Evolutionary conservation across 2,888 invertebrate species (phyloP).

Genomic region (Silvanus unidentatus): DNA sequence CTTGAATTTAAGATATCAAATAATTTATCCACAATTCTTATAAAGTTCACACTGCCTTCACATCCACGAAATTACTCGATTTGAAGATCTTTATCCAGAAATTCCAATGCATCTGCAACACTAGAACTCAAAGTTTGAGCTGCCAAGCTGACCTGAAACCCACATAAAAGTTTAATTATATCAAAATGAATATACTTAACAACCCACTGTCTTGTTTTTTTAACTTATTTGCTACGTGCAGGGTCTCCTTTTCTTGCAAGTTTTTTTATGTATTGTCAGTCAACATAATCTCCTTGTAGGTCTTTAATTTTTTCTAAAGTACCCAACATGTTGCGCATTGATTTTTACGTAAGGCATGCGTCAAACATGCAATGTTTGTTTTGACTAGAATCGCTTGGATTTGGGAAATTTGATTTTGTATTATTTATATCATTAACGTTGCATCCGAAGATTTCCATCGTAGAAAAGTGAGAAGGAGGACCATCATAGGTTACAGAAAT

Average conservation of each 20-base stretch:
- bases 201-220: slow-evolving; percentile 14
- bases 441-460: slow-evolving; percentile 10
- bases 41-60: slow-evolving; percentile 14
- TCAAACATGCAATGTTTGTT: slow-evolving; percentile 9
- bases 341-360: slow-evolving; percentile 12
- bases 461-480: slow-evolving; percentile 14
- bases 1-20: slow-evolving; percentile 18
- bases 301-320: slow-evolving; percentile 1
- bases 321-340: slow-evolving; percentile 9
- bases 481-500: slow-evolving; percentile 22
- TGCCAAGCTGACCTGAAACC: slow-evolving; percentile 17
- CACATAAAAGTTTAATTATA: no score
- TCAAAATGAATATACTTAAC: slow-evolving; percentile 6
- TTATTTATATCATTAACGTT: slow-evolving; percentile 8
- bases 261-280: slow-evolving; percentile 9
- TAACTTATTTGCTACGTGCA: slow-evolving; percentile 12
- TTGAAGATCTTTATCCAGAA: slow-evolving; percentile 10
- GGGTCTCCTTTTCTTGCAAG: slow-evolving; percentile 14
- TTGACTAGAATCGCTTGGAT: slow-evolving; percentile 5
- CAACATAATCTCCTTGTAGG: slow-evolving; percentile 5
- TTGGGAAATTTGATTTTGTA: slow-evolving; percentile 4
- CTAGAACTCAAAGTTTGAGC: slow-evolving; percentile 18
- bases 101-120: slow-evolving; percentile 14
- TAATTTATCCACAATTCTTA: slow-evolving; percentile 11
- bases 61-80: slow-evolving; percentile 9